Evolutionary conservation across 2,797 vertebrate genomes (phyloP).

Genomic region (Scleropages formosus): DNA sequence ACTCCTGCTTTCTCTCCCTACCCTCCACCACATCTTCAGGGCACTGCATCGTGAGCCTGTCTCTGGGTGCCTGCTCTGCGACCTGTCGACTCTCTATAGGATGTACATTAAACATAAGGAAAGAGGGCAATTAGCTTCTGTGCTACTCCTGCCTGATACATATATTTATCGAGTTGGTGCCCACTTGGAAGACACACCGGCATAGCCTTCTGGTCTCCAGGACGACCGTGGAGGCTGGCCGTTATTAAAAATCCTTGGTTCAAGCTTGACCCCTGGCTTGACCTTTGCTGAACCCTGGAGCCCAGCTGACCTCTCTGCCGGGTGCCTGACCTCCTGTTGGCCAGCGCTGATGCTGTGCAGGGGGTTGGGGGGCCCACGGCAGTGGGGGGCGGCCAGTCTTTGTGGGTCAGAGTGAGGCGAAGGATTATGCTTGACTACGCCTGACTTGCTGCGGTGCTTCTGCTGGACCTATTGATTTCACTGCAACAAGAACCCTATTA

Average conservation of each 20-base stretch:
- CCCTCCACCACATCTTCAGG: background rate
- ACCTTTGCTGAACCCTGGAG: constrained; percentile 46
- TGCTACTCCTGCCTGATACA: constrained; percentile 71
- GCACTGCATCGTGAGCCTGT: background rate
- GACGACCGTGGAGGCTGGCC: constrained; percentile 45
- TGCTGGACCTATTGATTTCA: constrained; percentile 51
- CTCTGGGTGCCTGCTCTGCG: constrained; percentile 42
- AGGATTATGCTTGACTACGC: background rate
- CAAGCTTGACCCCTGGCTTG: constrained; percentile 31
- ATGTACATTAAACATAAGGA: constrained; percentile 79
- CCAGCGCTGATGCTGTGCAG: constrained; percentile 32
- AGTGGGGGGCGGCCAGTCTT: constrained; percentile 36
- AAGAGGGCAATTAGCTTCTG: constrained; percentile 74
- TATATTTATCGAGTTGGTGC: constrained; percentile 64
- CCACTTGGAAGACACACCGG: constrained; percentile 41
- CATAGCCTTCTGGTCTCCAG: constrained; percentile 24
- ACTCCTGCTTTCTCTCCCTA: background rate
- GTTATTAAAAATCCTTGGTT: constrained; percentile 39
- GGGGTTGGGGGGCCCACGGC: constrained; percentile 22
- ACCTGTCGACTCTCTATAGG: constrained; percentile 46
- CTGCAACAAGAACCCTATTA: constrained; percentile 30
- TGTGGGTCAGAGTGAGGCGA: constrained; percentile 29
- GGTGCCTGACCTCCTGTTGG: constrained; percentile 31
- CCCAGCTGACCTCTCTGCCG: constrained; percentile 45
- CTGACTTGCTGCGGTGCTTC: constrained; percentile 10